Conservation (phyloP, 2,888 invertebrate genomes). For the Amblyjoppa fuscipennis region DNA sequence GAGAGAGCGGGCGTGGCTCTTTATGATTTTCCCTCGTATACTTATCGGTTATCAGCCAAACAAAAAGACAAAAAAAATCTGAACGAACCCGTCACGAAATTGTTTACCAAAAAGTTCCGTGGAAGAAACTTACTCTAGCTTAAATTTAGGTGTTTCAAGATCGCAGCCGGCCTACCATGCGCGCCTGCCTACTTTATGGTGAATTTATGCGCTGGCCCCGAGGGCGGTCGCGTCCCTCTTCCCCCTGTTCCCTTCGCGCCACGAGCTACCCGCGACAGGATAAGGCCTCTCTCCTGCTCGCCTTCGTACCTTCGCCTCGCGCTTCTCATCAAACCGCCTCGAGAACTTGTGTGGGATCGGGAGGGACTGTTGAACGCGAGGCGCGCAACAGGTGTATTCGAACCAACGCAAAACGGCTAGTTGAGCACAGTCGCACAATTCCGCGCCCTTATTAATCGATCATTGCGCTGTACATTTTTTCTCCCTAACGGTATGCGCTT, state of each 20-base stretch:
- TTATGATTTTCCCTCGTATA: not conserved
- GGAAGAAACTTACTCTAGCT: conserved; percentile 43
- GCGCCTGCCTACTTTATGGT: conserved; percentile 66
- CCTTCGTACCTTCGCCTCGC: not conserved
- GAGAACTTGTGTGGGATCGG: conserved; percentile 13
- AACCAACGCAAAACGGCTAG: conserved; percentile 6
- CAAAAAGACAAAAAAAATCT: not conserved
- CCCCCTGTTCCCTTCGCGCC: not conserved
- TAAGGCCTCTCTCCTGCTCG: conserved; percentile 9
- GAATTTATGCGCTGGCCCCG: conserved; percentile 67
- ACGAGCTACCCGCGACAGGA: conserved; percentile 11
- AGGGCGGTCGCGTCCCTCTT: conserved; percentile 50
- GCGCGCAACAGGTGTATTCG: conserved; percentile 54
- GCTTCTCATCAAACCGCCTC: conserved; percentile 28
- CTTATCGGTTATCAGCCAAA: not conserved
- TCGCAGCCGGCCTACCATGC: conserved; percentile 67
- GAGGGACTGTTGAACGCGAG: not conserved
- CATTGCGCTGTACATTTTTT: not conserved
- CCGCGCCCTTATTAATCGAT: not conserved
- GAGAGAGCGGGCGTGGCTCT: not conserved
- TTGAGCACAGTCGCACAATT: not conserved
- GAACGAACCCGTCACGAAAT: not conserved
- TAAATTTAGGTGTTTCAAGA: conserved; percentile 70
- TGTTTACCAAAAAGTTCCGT: not conserved
- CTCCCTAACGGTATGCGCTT: not conserved